These are phyloP conservation scores for Peromyscus maniculatus DNA, from an alignment of 2,113 vertebrate species.

Conservation along the genomic window DNA sequence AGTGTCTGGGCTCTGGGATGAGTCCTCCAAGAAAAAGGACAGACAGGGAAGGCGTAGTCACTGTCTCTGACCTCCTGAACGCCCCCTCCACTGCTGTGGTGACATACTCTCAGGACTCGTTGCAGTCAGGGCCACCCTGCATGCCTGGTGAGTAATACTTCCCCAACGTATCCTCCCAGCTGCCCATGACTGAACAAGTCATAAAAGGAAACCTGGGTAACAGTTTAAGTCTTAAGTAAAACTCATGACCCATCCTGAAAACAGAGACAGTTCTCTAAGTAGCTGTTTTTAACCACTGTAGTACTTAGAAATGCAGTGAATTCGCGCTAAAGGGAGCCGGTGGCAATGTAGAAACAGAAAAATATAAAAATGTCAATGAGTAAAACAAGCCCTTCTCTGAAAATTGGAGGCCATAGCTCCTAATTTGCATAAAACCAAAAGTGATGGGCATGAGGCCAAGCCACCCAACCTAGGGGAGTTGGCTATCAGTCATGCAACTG, in stretches of 20 bases:
- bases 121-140: constrained; percentile 46
- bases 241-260: neutral
- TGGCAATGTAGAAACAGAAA: constrained; percentile 82
- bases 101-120: constrained; percentile 74
- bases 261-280: constrained; percentile 34
- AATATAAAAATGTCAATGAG: neutral
- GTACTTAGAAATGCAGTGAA: neutral
- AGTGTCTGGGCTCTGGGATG: constrained; percentile 36
- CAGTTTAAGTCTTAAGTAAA: neutral
- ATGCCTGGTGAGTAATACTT: constrained; percentile 83
- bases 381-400: neutral
- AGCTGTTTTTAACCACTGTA: constrained; percentile 3
- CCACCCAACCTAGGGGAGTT: neutral
- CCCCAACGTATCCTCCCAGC: constrained; percentile 15
- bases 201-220: constrained; percentile 81
- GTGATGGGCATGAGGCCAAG: neutral
- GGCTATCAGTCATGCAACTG: constrained; percentile 7
- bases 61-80: neutral
- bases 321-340: constrained; percentile 77
- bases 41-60: constrained; percentile 19
- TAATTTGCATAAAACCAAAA: constrained; percentile 14
- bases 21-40: constrained; percentile 35
- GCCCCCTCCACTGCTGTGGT: constrained; percentile 52
- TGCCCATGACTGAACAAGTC: constrained; percentile 62
- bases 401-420: constrained; percentile 14